phyloP scores from a whole-genome alignment of 2,888 invertebrate species.

The Pseudanteris insignis region DNA sequence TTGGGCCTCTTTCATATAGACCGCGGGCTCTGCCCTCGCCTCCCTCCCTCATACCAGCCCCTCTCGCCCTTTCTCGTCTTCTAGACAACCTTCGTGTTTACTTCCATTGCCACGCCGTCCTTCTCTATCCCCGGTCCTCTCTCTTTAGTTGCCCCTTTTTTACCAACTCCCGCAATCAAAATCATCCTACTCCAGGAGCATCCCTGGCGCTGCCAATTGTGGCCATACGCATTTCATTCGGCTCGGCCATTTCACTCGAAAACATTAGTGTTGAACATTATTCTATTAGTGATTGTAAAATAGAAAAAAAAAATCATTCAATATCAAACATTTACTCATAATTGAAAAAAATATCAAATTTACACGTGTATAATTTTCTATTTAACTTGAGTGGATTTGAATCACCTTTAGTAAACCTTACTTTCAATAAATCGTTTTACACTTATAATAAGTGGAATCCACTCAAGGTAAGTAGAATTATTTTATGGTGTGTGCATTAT shows the following conservation, averaged over 20 bases:
- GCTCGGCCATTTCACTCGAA: too few relatives aligned
- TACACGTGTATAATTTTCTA: too few relatives aligned
- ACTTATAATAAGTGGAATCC: too few relatives aligned
- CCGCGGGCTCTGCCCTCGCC: conserved; percentile 50
- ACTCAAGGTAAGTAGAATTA: too few relatives aligned
- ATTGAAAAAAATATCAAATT: too few relatives aligned
- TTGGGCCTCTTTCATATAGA: conserved; percentile 62
- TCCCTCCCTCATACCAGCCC: conserved; percentile 16
- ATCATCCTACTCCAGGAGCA: conserved; percentile 17
- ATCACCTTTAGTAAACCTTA: too few relatives aligned
- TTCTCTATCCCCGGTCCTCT: conserved; percentile 7
- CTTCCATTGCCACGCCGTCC: conserved; percentile 32
- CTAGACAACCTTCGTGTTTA: conserved; percentile 42
- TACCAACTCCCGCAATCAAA: conserved; percentile 30
- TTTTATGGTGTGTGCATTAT: too few relatives aligned
- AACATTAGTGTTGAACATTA: conserved; percentile 9
- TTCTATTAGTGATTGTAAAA: background rate
- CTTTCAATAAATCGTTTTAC: too few relatives aligned
- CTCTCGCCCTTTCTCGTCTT: conserved; percentile 40
- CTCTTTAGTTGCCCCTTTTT: conserved; percentile 11
- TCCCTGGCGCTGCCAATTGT: conserved; percentile 16
- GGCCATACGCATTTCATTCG: conserved; percentile 6
- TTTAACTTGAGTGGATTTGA: too few relatives aligned
- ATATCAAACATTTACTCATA: too few relatives aligned
- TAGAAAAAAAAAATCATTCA: too few relatives aligned